Conservation (phyloP, 2,797 vertebrate genomes). For the Aldrovandia affinis region DNA sequence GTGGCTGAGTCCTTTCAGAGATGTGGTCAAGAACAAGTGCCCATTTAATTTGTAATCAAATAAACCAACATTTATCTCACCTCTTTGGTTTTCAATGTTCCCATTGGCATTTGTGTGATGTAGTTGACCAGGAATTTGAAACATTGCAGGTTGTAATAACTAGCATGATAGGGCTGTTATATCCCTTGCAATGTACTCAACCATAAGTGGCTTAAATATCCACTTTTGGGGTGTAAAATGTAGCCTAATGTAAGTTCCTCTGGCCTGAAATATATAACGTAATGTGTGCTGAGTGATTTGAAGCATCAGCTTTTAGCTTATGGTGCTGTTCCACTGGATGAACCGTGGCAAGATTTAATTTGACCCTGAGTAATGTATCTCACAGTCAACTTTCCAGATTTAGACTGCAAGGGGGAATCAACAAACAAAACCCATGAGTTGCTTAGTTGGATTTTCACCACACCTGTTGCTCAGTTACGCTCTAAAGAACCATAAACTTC, state of each 20-base stretch:
- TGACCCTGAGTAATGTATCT: neutral
- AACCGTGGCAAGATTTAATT: neutral
- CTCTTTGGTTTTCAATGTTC: slow-evolving; percentile 8
- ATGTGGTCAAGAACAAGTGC: neutral
- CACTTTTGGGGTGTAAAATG: neutral
- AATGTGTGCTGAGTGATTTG: neutral
- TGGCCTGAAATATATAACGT: neutral
- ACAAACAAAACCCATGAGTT: neutral
- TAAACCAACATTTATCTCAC: neutral
- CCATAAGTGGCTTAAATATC: neutral
- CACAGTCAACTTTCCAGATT: neutral
- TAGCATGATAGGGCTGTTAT: neutral
- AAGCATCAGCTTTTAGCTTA: neutral
- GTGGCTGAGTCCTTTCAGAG: neutral
- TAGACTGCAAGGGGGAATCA: neutral
- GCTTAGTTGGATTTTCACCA: neutral
- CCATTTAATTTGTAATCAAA: neutral
- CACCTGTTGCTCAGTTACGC: neutral
- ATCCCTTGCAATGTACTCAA: neutral
- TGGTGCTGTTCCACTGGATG: neutral
- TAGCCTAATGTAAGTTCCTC: neutral
- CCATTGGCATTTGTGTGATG: neutral
- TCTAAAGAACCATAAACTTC: neutral
- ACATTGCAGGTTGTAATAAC: neutral
- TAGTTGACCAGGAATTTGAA: neutral